Conservation (phyloP, 2,113 vertebrate species). For the Aix galericulata region DNA sequence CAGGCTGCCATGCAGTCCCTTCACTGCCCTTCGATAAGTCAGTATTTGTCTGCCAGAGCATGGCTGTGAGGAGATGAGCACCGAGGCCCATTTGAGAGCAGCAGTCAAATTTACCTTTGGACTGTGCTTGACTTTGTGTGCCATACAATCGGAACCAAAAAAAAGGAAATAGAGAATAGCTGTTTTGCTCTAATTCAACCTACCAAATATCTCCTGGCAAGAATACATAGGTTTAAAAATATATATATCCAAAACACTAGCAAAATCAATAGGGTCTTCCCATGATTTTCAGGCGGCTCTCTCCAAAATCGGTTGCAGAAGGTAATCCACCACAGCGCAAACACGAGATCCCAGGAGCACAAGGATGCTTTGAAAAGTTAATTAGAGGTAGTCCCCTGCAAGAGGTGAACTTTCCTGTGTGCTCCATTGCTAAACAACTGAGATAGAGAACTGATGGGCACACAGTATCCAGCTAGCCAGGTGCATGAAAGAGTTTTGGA, state of each 20-base stretch:
- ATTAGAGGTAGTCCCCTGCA: background rate
- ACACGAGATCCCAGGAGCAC: accelerated
- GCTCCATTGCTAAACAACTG: background rate
- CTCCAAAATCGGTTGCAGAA: background rate
- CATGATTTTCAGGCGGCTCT: background rate
- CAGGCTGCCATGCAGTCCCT: background rate
- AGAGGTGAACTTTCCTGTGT: background rate
- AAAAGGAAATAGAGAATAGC: slow-evolving; percentile 9
- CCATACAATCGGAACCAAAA: background rate
- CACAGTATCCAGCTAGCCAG: background rate
- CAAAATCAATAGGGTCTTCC: background rate
- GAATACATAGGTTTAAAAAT: background rate
- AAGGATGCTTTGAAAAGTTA: background rate
- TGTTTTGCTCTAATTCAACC: background rate
- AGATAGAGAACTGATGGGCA: background rate
- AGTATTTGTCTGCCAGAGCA: background rate
- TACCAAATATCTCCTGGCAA: background rate
- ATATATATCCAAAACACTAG: background rate
- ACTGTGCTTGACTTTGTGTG: slow-evolving; percentile 36
- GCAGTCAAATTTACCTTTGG: background rate
- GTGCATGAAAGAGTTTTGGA: background rate
- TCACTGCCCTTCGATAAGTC: slow-evolving; percentile 16
- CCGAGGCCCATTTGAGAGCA: background rate
- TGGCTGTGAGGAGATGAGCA: slow-evolving; percentile 6
- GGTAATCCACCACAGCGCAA: background rate